Base-by-base conservation (phyloP, 2,113 vertebrate species). In the Calidris pygmaea region DNA sequence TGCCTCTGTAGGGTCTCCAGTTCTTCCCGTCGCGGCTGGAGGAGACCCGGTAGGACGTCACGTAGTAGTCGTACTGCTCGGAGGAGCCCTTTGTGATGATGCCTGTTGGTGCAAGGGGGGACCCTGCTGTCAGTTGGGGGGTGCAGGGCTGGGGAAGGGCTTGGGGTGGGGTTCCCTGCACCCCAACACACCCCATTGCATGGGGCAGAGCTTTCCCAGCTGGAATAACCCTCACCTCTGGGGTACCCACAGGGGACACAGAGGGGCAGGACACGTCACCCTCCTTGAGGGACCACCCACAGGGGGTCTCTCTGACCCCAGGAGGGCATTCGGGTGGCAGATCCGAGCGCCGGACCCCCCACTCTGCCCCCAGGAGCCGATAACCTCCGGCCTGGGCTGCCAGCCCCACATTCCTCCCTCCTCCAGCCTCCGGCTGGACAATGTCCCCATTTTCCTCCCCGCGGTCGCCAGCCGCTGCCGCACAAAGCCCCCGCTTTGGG, bases 1-100 rank as follows among this genome's bases (percentile, higher is more conserved):
- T 91, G 19, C 93, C 97, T 95, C 98, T 98, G 97, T 98, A 99
- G 55, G 88, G 89, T 93, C 97, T 98, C 99, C 99, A 99, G 47
- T 96, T 98, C 95, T 95, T 98, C 84, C 98, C 87, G 1, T 99
- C 98, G 0, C 98, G 98, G 95, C 99, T 99, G 95, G 94, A 98
- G 90, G 93, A 95, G 50, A 99, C 70, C 14, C 50, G 72, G 97
- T 97, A 99, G 82, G 98, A 98, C 2, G 90, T 96, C 35, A 98
- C 96, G 7, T 98, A 98, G 97, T 91, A 96, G 89, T 97, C 6
- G 4, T 98, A 55, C 24, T 87, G 71, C n/a, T 97, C 96, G 0
- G 95, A 95, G 32, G 96, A 97, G 43, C 98, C 98, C 35, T 91
- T 98, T 5, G 98, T 99, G 90, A 98, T 86, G 71, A 99, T 97